Conservation (phyloP, 2,113 vertebrate species). For the Zosterops japonicus region DNA sequence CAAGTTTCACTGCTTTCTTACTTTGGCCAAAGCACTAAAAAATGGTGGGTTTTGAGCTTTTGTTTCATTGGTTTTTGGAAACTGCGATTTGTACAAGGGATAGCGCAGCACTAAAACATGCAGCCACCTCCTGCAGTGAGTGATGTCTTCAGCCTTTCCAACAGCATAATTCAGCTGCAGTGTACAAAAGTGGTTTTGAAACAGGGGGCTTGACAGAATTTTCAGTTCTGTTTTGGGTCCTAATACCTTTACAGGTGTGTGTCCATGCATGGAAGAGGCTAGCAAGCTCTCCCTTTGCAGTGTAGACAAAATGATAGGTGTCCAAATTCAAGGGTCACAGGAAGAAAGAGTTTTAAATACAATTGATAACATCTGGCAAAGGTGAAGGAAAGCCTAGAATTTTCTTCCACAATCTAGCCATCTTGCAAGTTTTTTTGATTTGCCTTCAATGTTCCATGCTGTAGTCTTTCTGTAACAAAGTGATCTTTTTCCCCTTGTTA, state of each 20-base stretch:
- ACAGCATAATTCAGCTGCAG: not conserved
- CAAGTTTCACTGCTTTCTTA: not conserved
- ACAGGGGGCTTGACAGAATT: not conserved
- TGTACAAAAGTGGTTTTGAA: not conserved
- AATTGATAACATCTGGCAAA: not conserved
- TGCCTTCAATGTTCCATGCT: not conserved
- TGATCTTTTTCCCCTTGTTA: not conserved
- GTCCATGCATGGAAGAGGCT: not conserved
- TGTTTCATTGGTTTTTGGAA: not conserved
- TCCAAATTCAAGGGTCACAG: not conserved
- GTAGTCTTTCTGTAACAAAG: not conserved
- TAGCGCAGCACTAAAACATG: not conserved
- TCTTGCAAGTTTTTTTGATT: not conserved
- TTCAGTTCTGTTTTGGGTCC: not conserved
- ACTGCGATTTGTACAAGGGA: not conserved
- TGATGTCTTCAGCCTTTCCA: not conserved
- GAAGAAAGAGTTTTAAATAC: not conserved
- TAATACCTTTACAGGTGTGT: not conserved
- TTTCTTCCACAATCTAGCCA: not conserved
- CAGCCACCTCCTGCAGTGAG: not conserved
- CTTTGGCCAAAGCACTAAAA: not conserved
- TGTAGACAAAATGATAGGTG: not conserved
- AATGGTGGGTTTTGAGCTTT: not conserved
- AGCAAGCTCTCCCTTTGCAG: not conserved
- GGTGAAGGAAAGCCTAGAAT: not conserved